A percentile compares a stretch with the other conserved stretches of the same genome.
Conservation (phyloP, 2,888 invertebrate genomes). For the Embidobia sp. region DNA sequence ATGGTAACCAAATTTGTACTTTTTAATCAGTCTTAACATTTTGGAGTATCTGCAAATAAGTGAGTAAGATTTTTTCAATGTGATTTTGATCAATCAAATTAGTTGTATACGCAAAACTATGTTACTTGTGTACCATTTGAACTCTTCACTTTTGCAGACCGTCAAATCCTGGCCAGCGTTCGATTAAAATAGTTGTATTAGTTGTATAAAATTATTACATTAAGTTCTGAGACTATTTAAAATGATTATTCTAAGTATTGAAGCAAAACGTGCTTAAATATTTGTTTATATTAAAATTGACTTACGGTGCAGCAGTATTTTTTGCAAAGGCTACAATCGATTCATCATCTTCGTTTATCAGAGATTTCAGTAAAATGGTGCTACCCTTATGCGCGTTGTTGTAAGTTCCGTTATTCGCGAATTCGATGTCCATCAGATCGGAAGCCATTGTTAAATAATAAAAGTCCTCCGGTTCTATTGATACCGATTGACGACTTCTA, state of each 20-base stretch:
- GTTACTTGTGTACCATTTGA: no score
- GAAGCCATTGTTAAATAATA: slow-evolving; percentile 89
- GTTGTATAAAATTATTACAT: no score
- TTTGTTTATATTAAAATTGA: slow-evolving; percentile 46
- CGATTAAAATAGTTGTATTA: no score
- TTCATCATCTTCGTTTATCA: slow-evolving; percentile 70
- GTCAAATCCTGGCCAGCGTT: no score
- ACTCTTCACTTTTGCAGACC: no score
- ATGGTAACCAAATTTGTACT: slow-evolving; percentile 91
- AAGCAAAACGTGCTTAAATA: slow-evolving; percentile 4
- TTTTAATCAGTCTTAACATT: slow-evolving; percentile 93
- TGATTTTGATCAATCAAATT: no score
- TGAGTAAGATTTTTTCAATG: no score
- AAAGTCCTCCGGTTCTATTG: slow-evolving; percentile 85
- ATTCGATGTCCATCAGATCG: slow-evolving; percentile 88
- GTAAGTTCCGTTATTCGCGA: slow-evolving; percentile 77
- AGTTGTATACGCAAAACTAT: no score
- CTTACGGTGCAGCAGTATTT: slow-evolving; percentile 88
- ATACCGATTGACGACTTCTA: slow-evolving; percentile 85
- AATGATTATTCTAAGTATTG: no score
- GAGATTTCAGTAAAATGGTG: slow-evolving; percentile 74
- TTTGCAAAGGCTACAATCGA: slow-evolving; percentile 88
- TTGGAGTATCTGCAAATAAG: slow-evolving; percentile 85
- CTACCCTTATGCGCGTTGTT: slow-evolving; percentile 76
- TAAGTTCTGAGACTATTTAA: no score